These are phyloP conservation scores for Pelusios castaneus DNA, from an alignment of 2,113 vertebrate genomes.

Conservation along the genomic window DNA sequence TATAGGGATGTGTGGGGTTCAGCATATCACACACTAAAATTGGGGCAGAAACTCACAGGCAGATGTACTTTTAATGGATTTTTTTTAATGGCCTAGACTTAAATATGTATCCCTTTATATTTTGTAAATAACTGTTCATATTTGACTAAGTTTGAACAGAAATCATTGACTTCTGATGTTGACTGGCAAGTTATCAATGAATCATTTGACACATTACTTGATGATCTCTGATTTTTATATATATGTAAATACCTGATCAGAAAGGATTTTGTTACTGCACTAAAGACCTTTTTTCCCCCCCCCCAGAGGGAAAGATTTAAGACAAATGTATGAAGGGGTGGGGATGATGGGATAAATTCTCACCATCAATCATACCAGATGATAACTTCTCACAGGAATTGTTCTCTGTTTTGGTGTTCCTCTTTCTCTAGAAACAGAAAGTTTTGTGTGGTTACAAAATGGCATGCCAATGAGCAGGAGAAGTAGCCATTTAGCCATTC, in stretches of 20 bases:
- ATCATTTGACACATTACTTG: neutral
- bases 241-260: neutral
- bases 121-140: neutral
- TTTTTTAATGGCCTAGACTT: neutral
- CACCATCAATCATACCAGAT: neutral
- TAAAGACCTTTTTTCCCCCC: accelerated
- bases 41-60: neutral
- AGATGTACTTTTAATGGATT: neutral
- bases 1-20: too few relatives aligned
- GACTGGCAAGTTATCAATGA: neutral
- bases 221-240: neutral
- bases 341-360: neutral
- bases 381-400: neutral
- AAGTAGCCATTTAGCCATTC: neutral
- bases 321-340: neutral
- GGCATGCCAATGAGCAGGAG: neutral
- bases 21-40: neutral
- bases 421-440: neutral
- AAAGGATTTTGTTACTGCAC: neutral
- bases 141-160: neutral
- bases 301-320: neutral
- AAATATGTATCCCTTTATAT: neutral
- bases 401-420: neutral
- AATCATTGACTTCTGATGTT: neutral
- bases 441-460: neutral